Evolutionary conservation across 2,113 vertebrate genomes (phyloP), one percentile per base, ranked within the genome.

Genomic region (Bostrychus sinensis): DNA sequence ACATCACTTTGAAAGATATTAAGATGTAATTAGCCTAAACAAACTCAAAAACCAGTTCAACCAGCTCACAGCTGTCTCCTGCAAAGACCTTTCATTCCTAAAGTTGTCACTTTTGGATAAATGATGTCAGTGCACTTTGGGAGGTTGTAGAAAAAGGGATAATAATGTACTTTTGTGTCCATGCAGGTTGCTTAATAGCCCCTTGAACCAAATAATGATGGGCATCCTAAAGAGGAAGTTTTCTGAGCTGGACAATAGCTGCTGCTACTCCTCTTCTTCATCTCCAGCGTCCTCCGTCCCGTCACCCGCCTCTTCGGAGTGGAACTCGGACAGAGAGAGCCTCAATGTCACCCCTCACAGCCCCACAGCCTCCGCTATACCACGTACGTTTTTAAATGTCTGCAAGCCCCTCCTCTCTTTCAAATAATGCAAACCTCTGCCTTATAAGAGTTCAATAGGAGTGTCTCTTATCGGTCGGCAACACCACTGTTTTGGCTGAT

Each of bases 141-240:
- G 16, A 25, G 45, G 22, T 48, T 25, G 8, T 48, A 9, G 48
- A 28, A 26, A 51, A 51, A 51, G 14, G 16, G 5, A 26, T 25
- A 12, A 28, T 28, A 51, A 13, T 59, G 64, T 55, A 13, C 11
- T 22, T 72, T 63, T 65, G 20, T 80, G 38, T 68, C 38, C 65
- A n/a, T 51, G 30, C 83, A 94, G 93, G 87, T 78, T 60, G 68
- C 88, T 80, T 2, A n/a, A 63, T 80, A 78, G 85, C 64, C 43
- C 54, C 55, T 19, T 30, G 56, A 46, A 79, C 5, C 0, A 79
- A 80, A 91, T 86, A 88, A 98, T 98, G 95, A 92, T 92, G 0
- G 93, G 92, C 61, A 73, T 92, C 32, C 85, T 94, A 14, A 98
- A 98, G 88, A 93, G 96, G 83, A 98, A 96, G 84, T 95, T 94